These are phyloP conservation scores for Dasyornis broadbenti DNA, from an alignment of 2,113 vertebrate species.

Conservation along the genomic window DNA sequence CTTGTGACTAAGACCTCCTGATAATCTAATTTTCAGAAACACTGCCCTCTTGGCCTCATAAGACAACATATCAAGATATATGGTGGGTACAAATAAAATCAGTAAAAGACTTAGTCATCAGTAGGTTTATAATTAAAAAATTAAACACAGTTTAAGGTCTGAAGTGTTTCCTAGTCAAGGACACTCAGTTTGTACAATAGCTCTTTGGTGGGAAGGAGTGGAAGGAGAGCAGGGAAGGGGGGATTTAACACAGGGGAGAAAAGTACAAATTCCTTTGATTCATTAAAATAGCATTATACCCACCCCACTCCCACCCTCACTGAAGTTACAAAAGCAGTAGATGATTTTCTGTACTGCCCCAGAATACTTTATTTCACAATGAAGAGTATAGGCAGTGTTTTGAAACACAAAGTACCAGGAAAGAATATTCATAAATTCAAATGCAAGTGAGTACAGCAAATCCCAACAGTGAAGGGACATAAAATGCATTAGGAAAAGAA, in stretches of 20 bases:
- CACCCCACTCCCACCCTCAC: neutral
- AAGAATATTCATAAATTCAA: neutral
- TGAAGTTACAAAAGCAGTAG: neutral
- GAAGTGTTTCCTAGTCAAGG: neutral
- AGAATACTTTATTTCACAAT: neutral
- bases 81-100: neutral
- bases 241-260: rapidly evolving
- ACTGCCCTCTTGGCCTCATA: neutral
- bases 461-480: neutral
- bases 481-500: neutral
- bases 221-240: neutral
- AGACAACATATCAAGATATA: neutral
- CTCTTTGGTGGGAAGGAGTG: neutral
- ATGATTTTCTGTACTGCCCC: neutral
- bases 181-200: neutral
- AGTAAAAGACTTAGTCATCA: neutral
- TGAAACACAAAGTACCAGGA: neutral
- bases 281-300: neutral
- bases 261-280: neutral
- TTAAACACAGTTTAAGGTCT: neutral
- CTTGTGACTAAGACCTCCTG: neutral
- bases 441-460: neutral
- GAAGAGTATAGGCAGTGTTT: neutral
- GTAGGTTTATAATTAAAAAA: neutral
- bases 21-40: neutral